Conservation (phyloP, 2,888 invertebrate genomes). For the Dicranocentrus wangi region DNA sequence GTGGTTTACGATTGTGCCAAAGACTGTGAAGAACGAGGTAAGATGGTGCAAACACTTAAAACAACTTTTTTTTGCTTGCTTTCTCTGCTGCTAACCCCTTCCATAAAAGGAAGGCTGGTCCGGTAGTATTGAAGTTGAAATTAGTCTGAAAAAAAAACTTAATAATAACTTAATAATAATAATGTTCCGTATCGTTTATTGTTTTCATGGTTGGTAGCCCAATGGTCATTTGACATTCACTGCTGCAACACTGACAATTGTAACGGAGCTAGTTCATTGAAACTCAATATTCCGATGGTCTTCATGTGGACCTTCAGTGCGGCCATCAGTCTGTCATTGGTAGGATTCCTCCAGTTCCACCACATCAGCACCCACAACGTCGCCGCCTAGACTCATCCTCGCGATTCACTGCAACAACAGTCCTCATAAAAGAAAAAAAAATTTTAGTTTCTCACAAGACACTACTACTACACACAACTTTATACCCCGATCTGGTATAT, state of each 20-base stretch:
- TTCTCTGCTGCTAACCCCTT: not conserved
- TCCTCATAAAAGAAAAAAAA: too few species aligned
- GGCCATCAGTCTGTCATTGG: slow-evolving; percentile 56
- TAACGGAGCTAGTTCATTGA: slow-evolving; percentile 67
- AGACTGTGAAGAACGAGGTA: slow-evolving; percentile 71
- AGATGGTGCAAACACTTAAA: slow-evolving; percentile 11
- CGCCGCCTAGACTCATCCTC: too few species aligned
- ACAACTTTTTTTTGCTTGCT: not conserved
- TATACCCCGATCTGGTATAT: too few species aligned
- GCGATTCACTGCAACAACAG: too few species aligned
- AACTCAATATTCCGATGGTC: slow-evolving; percentile 25
- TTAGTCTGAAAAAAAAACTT: too few species aligned
- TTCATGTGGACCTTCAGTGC: slow-evolving; percentile 58
- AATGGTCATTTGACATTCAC: slow-evolving; percentile 69
- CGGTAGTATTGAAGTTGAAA: too few species aligned
- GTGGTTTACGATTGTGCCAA: slow-evolving; percentile 71
- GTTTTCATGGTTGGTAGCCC: slow-evolving; percentile 55
- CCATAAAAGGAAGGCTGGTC: too few species aligned
- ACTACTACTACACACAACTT: too few species aligned
- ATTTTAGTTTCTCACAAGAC: too few species aligned
- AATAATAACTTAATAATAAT: too few species aligned
- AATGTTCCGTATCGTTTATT: slow-evolving; percentile 25
- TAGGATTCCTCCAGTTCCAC: slow-evolving; percentile 15
- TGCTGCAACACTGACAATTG: slow-evolving; percentile 70
- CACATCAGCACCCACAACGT: too few species aligned